A percentile compares a stretch with the other conserved stretches of the same genome.
These are phyloP conservation scores for Nematolebias whitei DNA, from an alignment of 2,113 vertebrate species.

Conservation along the genomic window DNA sequence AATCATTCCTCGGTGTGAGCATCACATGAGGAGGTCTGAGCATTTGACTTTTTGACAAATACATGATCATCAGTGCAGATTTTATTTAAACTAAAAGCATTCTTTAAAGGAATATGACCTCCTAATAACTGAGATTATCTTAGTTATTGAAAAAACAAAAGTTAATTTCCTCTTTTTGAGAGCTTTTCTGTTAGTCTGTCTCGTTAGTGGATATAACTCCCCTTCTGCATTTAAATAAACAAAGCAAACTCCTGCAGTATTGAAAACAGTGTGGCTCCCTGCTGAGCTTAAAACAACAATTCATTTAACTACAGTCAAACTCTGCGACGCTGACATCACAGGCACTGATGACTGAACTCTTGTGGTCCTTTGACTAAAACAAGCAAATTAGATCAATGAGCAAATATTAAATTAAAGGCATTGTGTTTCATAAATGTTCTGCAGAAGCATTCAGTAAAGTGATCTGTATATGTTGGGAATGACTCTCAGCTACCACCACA, in stretches of 20 bases:
- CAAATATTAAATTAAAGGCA: not conserved
- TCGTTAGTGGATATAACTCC: not conserved
- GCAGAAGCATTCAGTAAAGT: no score
- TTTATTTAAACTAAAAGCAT: no score
- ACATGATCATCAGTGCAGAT: conserved; percentile 3
- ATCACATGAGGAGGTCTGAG: conserved; percentile 1
- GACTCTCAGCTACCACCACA: no score
- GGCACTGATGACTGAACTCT: conserved; percentile 31
- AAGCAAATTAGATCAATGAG: not conserved
- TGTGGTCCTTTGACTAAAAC: conserved; percentile 34
- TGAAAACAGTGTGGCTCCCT: conserved; percentile 33
- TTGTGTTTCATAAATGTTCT: not conserved
- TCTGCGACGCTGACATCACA: conserved; percentile 18
- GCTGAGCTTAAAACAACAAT: conserved; percentile 18
- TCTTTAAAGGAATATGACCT: not conserved
- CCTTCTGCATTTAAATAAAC: conserved; percentile 53
- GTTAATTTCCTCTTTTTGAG: not conserved
- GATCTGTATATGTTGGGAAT: no score
- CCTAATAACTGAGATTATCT: no score
- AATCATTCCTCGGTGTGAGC: conserved; percentile 1
- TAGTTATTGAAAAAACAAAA: not conserved
- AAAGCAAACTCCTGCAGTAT: conserved; percentile 56
- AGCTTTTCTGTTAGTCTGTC: conserved; percentile 9
- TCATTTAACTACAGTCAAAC: conserved; percentile 49
- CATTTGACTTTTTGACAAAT: conserved; percentile 14